These are phyloP conservation scores for Perizoma affinitatum DNA, from an alignment of 2,888 invertebrate genomes.

Conservation along the genomic window DNA sequence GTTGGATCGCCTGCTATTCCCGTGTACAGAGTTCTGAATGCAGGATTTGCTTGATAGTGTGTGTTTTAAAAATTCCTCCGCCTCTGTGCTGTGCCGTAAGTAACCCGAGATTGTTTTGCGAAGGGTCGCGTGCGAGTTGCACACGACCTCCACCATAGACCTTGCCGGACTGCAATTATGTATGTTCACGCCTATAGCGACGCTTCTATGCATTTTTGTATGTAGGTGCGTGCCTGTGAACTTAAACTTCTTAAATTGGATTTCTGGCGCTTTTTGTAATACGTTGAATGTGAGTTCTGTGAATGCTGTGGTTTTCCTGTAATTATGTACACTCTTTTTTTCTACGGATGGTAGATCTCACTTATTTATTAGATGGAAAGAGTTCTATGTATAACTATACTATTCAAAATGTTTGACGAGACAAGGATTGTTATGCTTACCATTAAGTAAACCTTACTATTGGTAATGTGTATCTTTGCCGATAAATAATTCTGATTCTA, in stretches of 20 bases:
- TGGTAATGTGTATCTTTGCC: no score
- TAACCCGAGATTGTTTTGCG: slow-evolving; percentile 76
- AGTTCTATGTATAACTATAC: no score
- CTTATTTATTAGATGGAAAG: no score
- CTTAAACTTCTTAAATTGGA: slow-evolving; percentile 29
- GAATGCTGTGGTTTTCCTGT: slow-evolving; percentile 4
- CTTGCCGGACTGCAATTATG: slow-evolving; percentile 66
- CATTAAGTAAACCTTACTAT: no score
- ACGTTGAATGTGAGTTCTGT: slow-evolving; percentile 13
- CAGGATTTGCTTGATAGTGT: slow-evolving; percentile 11
- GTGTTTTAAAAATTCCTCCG: slow-evolving; percentile 38
- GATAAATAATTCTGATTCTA: no score
- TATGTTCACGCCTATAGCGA: slow-evolving; percentile 51
- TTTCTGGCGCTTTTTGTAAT: slow-evolving; percentile 30
- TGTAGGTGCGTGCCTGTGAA: slow-evolving; percentile 37
- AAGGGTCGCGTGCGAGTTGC: slow-evolving; percentile 68
- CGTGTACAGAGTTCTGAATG: slow-evolving; percentile 12
- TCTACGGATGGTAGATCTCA: no score
- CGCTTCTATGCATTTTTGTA: slow-evolving; percentile 44
- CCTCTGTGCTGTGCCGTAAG: slow-evolving; percentile 41
- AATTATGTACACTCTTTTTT: not conserved
- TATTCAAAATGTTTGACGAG: no score
- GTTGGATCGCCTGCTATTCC: slow-evolving; percentile 12
- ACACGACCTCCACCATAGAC: slow-evolving; percentile 74
- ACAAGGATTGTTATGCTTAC: no score